Evolutionary conservation across 2,888 invertebrate genomes (phyloP), one percentile per base, ranked within the genome.

Genomic region (Cynaeus angustus): DNA sequence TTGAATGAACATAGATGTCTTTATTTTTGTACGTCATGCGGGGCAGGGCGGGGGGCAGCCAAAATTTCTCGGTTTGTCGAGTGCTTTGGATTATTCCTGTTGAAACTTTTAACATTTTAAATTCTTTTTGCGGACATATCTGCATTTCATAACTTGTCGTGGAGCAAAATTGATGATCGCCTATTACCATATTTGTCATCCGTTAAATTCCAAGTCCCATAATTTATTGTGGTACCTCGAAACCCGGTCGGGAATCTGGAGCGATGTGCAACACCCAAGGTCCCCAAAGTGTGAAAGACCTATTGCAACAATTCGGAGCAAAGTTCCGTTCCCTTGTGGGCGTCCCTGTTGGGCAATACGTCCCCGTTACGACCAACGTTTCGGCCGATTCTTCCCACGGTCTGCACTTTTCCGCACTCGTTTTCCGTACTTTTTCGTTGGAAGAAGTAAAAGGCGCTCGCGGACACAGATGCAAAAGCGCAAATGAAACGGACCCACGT

Each of bases 381-480:
- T 55, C 8, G 62, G 37, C 50, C 50, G 28, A 14, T 33, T 41
- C 62, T 65, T 53, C 65, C 66, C 66, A 56, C 56, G 46, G 41
- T 33, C 53, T 3, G 52, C 10, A 64, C 38, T 64, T 66, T 66
- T 56, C 66, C 41, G 43, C 43, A 30, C 37, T 41, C 50, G 37
- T 55, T 65, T 45, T 65, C 46, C 43, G 26, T 21, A 45, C 13
- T 58, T 58, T 58, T 58, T 45, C 30, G 43, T 41, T 26, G 33
- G 7, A 14, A 71, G 61, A 74, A 75, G 77, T 77, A 77, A 77
- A 74, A 77, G 76, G 73, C 66, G 75, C 71, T 70, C 66, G 53
- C 65, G 33, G 16, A 55, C 16, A 55, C 28, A n/a, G 33, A 69
- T 65, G 66, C 68, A 68, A 68, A 70, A 71, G 48, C 61, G 70